phyloP scores from a whole-genome alignment of 2,113 vertebrate species.

The Mustelus asterias region DNA sequence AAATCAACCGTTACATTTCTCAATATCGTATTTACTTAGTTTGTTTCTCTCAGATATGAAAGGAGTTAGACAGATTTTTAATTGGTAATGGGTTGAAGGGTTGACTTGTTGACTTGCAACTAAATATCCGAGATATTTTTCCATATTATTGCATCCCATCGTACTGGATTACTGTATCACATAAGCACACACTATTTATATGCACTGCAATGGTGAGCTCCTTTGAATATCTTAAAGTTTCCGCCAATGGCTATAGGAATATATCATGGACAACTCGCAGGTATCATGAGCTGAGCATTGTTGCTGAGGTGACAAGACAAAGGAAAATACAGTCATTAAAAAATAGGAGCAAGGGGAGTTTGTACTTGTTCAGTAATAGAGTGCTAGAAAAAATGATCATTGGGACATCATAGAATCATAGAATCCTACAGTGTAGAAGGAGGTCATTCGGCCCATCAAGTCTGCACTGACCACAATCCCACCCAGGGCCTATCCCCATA shows the following conservation, averaged over 20 bases:
- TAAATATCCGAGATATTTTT: not conserved
- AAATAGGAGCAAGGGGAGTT: not conserved
- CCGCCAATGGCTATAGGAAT: not conserved
- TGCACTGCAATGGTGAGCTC: not conserved
- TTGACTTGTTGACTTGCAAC: not conserved
- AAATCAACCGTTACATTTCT: not conserved
- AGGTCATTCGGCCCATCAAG: no score
- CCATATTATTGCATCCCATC: not conserved
- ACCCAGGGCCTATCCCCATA: no score
- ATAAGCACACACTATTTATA: not conserved
- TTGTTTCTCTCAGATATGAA: not conserved
- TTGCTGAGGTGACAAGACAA: not conserved
- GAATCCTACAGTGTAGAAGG: no score
- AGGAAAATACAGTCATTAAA: not conserved
- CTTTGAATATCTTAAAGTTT: not conserved
- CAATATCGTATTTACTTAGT: not conserved
- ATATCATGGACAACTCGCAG: not conserved
- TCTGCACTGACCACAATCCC: no score
- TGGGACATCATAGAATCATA: no score
- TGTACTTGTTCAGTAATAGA: not conserved
- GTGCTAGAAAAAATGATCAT: no score
- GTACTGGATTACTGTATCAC: not conserved
- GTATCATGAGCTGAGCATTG: not conserved
- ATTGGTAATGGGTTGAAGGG: no score
- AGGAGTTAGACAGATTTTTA: no score